Evolutionary conservation across 2,797 vertebrate species (phyloP).

Genomic region (Anabas testudineus): DNA sequence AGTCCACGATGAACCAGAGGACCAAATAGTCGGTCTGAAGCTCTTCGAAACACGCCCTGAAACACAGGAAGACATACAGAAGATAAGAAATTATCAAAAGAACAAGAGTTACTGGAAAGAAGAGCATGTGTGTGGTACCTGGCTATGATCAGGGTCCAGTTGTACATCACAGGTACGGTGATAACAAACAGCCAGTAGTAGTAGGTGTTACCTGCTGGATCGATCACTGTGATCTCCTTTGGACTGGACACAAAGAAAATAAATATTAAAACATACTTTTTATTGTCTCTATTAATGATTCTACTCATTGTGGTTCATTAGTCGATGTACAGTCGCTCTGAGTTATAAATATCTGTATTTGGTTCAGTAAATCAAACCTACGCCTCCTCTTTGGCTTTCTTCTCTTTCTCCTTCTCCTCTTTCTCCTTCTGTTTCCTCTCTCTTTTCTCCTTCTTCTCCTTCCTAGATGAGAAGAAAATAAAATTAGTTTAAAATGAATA

Average conservation of each 20-base stretch:
- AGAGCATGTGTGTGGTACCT: conserved; percentile 81
- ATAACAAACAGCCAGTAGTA: conserved; percentile 94
- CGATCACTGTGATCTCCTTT: conserved; percentile 87
- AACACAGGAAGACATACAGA: conserved; percentile 20
- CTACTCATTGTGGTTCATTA: no score
- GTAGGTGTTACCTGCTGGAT: conserved; percentile 92
- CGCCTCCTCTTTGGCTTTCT: conserved; percentile 63
- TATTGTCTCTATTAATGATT: no score
- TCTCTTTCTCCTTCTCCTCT: conserved; percentile 64
- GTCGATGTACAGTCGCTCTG: no score
- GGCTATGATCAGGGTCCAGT: conserved; percentile 96
- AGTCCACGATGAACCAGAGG: conserved; percentile 90
- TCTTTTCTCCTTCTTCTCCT: no score
- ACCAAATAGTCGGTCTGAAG: conserved; percentile 89
- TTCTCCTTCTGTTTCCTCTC: no score
- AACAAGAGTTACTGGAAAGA: no score
- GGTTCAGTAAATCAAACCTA: conserved; percentile 50
- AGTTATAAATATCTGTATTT: no score
- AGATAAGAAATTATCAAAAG: no score
- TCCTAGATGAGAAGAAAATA: no score
- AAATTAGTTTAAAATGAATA: no score
- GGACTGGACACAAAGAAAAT: no score
- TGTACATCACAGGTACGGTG: conserved; percentile 96
- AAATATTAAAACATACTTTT: background rate
- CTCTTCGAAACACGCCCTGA: conserved; percentile 95